Conservation (phyloP, 2,797 vertebrate species). For the Crenuchus spilurus region DNA sequence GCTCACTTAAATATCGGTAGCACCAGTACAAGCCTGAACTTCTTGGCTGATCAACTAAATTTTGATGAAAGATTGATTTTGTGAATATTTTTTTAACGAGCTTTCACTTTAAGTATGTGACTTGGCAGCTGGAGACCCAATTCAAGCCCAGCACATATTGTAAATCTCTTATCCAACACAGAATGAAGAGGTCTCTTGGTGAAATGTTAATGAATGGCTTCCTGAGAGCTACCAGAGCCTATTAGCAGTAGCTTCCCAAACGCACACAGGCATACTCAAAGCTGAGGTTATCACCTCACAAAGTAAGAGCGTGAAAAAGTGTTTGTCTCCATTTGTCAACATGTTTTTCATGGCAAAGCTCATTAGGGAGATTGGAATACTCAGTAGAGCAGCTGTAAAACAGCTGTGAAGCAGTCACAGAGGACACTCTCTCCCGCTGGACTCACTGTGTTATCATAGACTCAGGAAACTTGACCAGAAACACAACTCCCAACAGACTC, state of each 20-base stretch:
- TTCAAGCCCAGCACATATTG: no score
- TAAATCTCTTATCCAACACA: background rate
- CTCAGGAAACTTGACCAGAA: conserved; percentile 51
- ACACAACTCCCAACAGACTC: conserved; percentile 36
- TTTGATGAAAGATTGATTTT: no score
- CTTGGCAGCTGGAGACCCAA: background rate
- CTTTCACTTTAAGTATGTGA: no score
- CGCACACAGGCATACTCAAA: background rate
- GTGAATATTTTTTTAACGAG: no score
- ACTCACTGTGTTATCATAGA: conserved; percentile 45
- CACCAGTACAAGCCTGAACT: no score
- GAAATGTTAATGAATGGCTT: conserved; percentile 42
- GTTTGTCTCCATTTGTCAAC: conserved; percentile 21
- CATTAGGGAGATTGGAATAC: conserved; percentile 14
- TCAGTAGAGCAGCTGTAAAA: conserved; percentile 35
- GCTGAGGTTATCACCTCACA: background rate
- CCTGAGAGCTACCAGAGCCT: conserved; percentile 23
- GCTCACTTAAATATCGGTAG: no score
- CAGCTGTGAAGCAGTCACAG: conserved; percentile 47
- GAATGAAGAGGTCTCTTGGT: conserved; percentile 26
- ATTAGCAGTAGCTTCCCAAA: conserved; percentile 1
- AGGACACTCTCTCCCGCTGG: conserved; percentile 19
- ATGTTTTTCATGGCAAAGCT: conserved; percentile 26
- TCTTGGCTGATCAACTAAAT: no score
- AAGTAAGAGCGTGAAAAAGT: conserved; percentile 3